Conservation (phyloP, 2,888 invertebrate genomes). For the Parnassius smintheus region DNA sequence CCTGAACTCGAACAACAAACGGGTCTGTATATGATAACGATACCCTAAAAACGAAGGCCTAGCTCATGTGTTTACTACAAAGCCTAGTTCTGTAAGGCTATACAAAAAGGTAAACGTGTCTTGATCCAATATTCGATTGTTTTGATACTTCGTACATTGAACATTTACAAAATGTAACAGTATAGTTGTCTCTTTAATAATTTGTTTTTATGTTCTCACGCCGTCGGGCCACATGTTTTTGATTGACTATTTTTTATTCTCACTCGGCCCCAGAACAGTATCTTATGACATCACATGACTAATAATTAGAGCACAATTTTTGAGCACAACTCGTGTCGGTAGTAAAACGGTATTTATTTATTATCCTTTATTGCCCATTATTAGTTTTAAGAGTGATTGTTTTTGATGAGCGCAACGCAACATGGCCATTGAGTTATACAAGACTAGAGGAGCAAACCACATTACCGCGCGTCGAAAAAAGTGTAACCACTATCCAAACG, state of each 20-base stretch:
- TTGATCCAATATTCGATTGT: slow-evolving; percentile 4
- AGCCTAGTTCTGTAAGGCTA: slow-evolving; percentile 7
- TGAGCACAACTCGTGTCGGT: slow-evolving; percentile 62
- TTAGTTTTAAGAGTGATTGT: slow-evolving; percentile 26
- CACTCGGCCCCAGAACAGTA: slow-evolving; percentile 48
- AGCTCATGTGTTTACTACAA: slow-evolving; percentile 1
- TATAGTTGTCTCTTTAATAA: slow-evolving; percentile 54
- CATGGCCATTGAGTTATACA: too few relatives aligned
- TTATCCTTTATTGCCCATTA: slow-evolving; percentile 49
- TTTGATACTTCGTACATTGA: slow-evolving; percentile 19
- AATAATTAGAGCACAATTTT: slow-evolving; percentile 69
- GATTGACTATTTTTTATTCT: slow-evolving; percentile 67
- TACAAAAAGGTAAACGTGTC: slow-evolving; percentile 11
- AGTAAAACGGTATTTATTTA: slow-evolving; percentile 70
- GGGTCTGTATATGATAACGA: neutral
- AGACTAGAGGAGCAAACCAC: too few relatives aligned
- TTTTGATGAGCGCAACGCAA: neutral
- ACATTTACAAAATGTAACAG: slow-evolving; percentile 34
- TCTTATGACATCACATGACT: slow-evolving; percentile 60
- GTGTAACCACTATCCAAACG: too few relatives aligned
- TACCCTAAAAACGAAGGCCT: slow-evolving; percentile 5
- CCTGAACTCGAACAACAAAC: too few relatives aligned
- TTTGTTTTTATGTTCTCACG: slow-evolving; percentile 72
- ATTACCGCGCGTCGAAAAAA: too few relatives aligned
- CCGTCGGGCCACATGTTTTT: slow-evolving; percentile 70